Conservation (phyloP, 1,140 invertebrate genomes). For the Brachionus rotundiformis region DNA sequence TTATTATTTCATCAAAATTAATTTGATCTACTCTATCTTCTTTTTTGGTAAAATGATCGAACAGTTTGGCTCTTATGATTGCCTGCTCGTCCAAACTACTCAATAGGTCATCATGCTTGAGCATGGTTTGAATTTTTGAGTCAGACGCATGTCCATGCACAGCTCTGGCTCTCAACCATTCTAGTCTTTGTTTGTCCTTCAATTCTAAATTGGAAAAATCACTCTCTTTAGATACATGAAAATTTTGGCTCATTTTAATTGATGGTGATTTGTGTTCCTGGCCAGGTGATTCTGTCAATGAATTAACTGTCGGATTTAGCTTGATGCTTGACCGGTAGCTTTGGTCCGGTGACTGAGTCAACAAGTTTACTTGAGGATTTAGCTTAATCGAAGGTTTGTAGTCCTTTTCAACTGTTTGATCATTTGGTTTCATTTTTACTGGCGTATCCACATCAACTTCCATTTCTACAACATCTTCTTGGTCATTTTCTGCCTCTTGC, state of each 20-base stretch:
- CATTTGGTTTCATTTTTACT: background rate
- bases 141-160: slow-evolving; percentile 20
- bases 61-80: background rate
- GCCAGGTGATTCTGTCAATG: background rate
- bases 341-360: background rate
- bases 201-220: background rate
- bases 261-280: slow-evolving; percentile 5
- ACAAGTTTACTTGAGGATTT: background rate
- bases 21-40: slow-evolving; percentile 31
- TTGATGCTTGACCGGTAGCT: background rate
- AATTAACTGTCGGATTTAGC: background rate
- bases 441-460: background rate
- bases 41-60: slow-evolving; percentile 40
- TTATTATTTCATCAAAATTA: slow-evolving; percentile 39
- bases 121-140: slow-evolving; percentile 15
- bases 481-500: background rate
- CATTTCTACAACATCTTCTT: background rate
- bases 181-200: slow-evolving; percentile 4
- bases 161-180: background rate
- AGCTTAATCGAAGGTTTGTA: background rate
- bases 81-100: slow-evolving; percentile 27
- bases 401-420: slow-evolving; percentile 1
- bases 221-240: slow-evolving; percentile 42
- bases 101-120: background rate
- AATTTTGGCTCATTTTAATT: background rate